These are phyloP conservation scores for Drosophila mojavensis DNA, from an alignment of 1,140 invertebrate genomes.

Conservation along the genomic window DNA sequence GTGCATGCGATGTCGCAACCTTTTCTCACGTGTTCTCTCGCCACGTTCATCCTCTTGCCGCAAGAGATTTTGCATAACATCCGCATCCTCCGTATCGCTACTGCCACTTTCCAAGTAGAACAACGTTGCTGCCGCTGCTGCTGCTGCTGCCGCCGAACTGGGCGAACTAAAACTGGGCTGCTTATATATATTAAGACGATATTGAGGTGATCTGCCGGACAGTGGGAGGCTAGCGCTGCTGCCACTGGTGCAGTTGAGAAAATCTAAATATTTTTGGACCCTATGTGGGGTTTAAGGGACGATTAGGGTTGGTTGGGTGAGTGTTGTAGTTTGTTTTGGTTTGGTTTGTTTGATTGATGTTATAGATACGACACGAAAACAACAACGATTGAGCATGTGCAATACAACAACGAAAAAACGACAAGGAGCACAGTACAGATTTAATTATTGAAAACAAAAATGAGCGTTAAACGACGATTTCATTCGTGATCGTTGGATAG, in stretches of 20 bases:
- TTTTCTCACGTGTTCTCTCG: constrained; percentile 74
- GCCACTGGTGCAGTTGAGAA: constrained; percentile 66
- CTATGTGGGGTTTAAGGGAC: constrained; percentile 37
- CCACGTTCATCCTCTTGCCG: constrained; percentile 86
- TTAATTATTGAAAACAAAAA: constrained; percentile 34
- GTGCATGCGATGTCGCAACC: constrained; percentile 85
- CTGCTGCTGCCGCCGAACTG: constrained; percentile 48
- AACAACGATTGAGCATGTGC: constrained; percentile 58
- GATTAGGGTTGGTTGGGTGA: not conserved
- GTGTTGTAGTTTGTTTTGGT: constrained; percentile 21
- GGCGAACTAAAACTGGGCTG: constrained; percentile 46
- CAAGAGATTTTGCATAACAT: constrained; percentile 83
- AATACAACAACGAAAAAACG: constrained; percentile 53
- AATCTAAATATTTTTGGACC: constrained; percentile 67
- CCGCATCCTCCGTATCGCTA: constrained; percentile 69
- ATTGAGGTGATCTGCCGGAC: constrained; percentile 54
- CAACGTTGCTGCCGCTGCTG: constrained; percentile 59
- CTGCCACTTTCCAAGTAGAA: constrained; percentile 71
- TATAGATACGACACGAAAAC: constrained; percentile 50
- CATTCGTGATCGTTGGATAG: constrained; percentile 42
- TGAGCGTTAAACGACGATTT: constrained; percentile 52
- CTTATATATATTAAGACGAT: constrained; percentile 64
- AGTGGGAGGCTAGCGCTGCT: constrained; percentile 62
- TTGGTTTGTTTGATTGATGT: constrained; percentile 16
- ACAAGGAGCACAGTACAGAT: constrained; percentile 48